phyloP scores from a whole-genome alignment of 2,797 vertebrate species.

The Ispidina lecontei region DNA sequence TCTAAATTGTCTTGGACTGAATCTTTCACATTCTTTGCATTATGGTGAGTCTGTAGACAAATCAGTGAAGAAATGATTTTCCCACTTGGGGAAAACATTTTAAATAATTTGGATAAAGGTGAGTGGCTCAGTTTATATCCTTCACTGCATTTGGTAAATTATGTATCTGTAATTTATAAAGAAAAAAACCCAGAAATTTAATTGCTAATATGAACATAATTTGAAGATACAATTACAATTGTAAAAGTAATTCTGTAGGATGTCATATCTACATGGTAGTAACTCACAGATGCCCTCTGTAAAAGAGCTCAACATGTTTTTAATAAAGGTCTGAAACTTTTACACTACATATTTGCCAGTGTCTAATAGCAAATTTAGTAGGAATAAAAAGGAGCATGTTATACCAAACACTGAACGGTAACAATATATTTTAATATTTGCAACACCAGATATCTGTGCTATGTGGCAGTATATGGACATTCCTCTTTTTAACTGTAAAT shows the following conservation, averaged over 20 bases:
- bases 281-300: background rate
- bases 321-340: background rate
- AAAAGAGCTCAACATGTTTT: background rate
- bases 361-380: background rate
- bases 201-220: background rate
- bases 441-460: background rate
- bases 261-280: background rate
- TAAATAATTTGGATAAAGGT: conserved; percentile 76
- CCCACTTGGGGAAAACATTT: background rate
- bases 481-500: background rate
- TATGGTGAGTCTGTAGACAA: background rate
- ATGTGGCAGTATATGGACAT: background rate
- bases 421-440: background rate
- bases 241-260: background rate
- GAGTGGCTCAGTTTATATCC: conserved; percentile 80
- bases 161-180: conserved; percentile 70
- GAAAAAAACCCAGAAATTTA: background rate
- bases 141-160: conserved; percentile 74
- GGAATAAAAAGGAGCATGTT: background rate
- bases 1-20: background rate
- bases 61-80: background rate
- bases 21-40: background rate
- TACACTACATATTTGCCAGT: background rate
- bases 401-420: background rate
- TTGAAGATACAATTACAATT: background rate